Percentiles rank a stretch among this genome's conserved stretches.
Evolutionary conservation across 37 sponge, comb jelly and placozoan species (phyloP).

Genomic region (Petrosia ficiformis): DNA sequence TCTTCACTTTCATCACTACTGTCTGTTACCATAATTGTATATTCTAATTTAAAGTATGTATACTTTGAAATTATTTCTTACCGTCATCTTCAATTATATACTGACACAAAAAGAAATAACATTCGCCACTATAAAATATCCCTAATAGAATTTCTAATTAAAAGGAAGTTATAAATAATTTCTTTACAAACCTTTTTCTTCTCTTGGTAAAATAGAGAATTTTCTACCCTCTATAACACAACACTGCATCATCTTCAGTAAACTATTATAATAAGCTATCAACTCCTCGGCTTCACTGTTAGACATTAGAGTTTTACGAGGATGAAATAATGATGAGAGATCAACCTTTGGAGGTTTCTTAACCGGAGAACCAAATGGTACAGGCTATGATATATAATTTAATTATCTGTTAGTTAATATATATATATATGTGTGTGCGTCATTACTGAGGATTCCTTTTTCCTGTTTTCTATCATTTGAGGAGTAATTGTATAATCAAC

Average conservation of each 20-base stretch:
- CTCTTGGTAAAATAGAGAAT: conserved; percentile 77
- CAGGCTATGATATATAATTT: too few relatives aligned
- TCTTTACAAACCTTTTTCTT: conserved; percentile 67
- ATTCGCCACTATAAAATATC: conserved; percentile 87
- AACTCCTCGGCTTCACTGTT: conserved; percentile 69
- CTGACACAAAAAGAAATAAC: conserved; percentile 92
- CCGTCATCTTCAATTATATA: conserved; percentile 44
- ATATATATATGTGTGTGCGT: too few relatives aligned
- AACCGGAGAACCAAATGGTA: conserved; percentile 3
- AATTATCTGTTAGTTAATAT: too few relatives aligned
- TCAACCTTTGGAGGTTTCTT: conserved; percentile 81
- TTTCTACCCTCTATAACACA: conserved; percentile 87
- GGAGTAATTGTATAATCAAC: conserved; percentile 81
- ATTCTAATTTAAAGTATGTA: neutral
- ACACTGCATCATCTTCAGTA: conserved; percentile 72
- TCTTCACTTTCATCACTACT: conserved; percentile 45
- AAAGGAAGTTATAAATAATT: conserved; percentile 1
- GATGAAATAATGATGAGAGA: conserved; percentile 77
- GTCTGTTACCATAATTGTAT: neutral
- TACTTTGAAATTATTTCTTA: conserved; percentile 3
- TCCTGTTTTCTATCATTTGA: conserved; percentile 35
- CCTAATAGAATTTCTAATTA: conserved; percentile 32
- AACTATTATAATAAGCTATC: conserved; percentile 11
- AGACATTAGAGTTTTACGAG: conserved; percentile 64
- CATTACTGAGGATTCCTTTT: conserved; percentile 7